Conservation (phyloP, 2,113 vertebrate genomes). For the Etheostoma spectabile region DNA sequence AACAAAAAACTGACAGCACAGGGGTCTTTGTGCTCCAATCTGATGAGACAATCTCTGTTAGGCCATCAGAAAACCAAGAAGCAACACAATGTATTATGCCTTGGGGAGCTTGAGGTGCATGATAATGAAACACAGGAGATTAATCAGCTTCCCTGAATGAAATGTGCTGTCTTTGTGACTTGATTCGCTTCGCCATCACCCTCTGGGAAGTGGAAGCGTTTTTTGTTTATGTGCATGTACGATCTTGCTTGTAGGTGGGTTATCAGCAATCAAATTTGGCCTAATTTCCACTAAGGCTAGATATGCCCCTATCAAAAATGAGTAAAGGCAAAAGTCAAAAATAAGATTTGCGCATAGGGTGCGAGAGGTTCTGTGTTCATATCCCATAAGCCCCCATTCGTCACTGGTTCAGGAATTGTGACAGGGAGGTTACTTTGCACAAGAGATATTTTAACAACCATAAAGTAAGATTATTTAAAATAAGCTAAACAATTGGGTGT, state of each 20-base stretch:
- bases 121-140: conserved; percentile 77
- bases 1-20: background rate
- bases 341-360: background rate
- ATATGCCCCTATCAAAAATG: background rate
- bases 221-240: conserved; percentile 24
- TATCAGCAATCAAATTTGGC: background rate
- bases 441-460: background rate
- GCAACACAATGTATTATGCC: conserved; percentile 28
- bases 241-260: background rate
- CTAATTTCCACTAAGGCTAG: background rate
- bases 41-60: background rate
- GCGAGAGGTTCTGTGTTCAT: background rate
- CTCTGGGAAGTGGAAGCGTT: conserved; percentile 14
- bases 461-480: background rate
- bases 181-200: conserved; percentile 8
- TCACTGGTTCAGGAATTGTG: background rate
- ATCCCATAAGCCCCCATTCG: background rate
- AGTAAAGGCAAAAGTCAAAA: background rate
- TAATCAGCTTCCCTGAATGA: conserved; percentile 68
- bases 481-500: background rate
- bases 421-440: background rate
- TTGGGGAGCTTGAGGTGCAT: conserved; percentile 29
- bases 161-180: conserved; percentile 65
- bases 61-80: conserved; percentile 37
- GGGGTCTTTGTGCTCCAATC: background rate